phyloP scores from a whole-genome alignment of 2,888 invertebrate genomes.

The Elmis aenea region DNA sequence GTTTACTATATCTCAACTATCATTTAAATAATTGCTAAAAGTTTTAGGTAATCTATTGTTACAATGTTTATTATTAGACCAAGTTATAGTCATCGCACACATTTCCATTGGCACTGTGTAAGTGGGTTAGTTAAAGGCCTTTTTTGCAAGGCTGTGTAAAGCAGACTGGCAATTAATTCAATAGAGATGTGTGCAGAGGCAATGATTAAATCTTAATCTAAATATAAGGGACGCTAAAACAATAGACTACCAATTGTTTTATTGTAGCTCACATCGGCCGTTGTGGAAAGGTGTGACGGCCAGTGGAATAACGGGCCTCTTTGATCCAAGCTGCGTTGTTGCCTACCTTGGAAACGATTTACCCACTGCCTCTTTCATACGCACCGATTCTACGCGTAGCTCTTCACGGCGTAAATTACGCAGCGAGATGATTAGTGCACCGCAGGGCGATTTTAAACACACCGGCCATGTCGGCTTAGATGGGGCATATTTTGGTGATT shows the following conservation, averaged over 20 bases:
- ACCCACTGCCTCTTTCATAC: conserved; percentile 52
- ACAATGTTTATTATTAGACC: no score
- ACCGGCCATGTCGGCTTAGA: conserved; percentile 94
- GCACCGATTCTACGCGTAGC: conserved; percentile 60
- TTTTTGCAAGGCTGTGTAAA: no score
- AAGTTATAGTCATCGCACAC: no score
- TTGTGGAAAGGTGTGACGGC: conserved; percentile 90
- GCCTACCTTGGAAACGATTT: conserved; percentile 78
- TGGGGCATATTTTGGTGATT: conserved; percentile 95
- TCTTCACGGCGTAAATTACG: conserved; percentile 61
- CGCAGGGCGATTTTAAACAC: conserved; percentile 95
- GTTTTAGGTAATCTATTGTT: background rate
- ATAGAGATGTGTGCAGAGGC: no score
- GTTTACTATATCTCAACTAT: background rate
- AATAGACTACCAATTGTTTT: no score
- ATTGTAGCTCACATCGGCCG: conserved; percentile 53
- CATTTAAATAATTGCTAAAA: conserved; percentile 33
- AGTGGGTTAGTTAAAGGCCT: no score
- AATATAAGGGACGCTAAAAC: no score
- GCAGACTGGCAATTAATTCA: no score
- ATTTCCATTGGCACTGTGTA: no score
- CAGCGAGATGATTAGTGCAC: conserved; percentile 92
- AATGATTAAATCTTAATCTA: no score
- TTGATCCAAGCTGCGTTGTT: conserved; percentile 85
- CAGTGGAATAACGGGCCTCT: conserved; percentile 88